These are phyloP conservation scores for Glossosoma conforme DNA, from an alignment of 1,140 invertebrate species.

Conservation along the genomic window DNA sequence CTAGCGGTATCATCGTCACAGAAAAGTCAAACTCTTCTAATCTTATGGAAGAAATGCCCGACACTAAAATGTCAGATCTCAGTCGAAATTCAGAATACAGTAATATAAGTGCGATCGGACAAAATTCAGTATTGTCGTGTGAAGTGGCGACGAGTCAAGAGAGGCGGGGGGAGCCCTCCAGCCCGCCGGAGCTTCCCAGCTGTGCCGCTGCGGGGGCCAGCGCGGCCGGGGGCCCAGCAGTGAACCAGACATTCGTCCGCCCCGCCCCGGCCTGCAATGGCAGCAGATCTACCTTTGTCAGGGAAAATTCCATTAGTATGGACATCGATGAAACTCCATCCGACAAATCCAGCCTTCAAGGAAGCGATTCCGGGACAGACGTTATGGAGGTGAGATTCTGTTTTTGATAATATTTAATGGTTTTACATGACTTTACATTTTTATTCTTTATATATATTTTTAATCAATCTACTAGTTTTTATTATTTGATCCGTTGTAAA, in stretches of 20 bases:
- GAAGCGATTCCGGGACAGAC: slow-evolving; percentile 73
- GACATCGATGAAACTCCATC: slow-evolving; percentile 55
- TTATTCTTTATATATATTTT: neutral
- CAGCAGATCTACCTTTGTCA: slow-evolving; percentile 32
- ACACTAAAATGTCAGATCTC: slow-evolving; percentile 49
- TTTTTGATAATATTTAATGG: too few species aligned
- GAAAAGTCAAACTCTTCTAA: slow-evolving; percentile 43
- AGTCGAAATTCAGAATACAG: slow-evolving; percentile 38
- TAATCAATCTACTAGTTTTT: neutral
- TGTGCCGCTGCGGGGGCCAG: slow-evolving; percentile 10
- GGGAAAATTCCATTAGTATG: slow-evolving; percentile 46
- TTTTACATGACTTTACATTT: neutral
- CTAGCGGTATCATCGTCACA: slow-evolving; percentile 47
- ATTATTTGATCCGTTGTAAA: neutral
- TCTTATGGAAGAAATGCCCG: slow-evolving; percentile 47
- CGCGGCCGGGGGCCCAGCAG: slow-evolving; percentile 9
- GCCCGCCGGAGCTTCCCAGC: neutral
- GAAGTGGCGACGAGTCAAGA: too few species aligned
- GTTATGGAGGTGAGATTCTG: slow-evolving; percentile 63
- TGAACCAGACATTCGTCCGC: slow-evolving; percentile 13
- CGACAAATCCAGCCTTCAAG: slow-evolving; percentile 47
- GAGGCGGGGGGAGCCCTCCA: too few species aligned
- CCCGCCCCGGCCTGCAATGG: slow-evolving; percentile 9
- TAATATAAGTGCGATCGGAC: slow-evolving; percentile 11
- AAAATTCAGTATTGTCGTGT: slow-evolving; percentile 4